phyloP scores from a whole-genome alignment of 2,113 vertebrate species.

The Bostrychus sinensis region DNA sequence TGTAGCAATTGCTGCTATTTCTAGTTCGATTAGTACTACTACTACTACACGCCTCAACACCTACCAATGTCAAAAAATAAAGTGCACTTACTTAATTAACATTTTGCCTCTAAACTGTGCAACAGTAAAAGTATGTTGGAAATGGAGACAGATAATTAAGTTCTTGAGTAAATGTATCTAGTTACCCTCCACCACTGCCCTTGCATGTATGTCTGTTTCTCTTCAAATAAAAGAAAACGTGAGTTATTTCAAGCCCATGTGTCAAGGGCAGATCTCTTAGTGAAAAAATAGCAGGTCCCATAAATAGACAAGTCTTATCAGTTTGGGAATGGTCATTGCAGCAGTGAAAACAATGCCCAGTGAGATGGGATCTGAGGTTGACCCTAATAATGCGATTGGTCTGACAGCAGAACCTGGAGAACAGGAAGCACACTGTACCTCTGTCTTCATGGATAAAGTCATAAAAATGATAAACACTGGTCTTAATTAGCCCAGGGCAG shows the following conservation, averaged over 20 bases:
- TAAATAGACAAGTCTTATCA: conserved; percentile 78
- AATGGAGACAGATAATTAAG: too few species aligned
- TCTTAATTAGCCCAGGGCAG: conserved; percentile 69
- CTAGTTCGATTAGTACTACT: too few species aligned
- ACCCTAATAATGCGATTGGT: conserved; percentile 75
- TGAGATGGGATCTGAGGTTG: conserved; percentile 62
- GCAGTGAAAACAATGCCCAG: conserved; percentile 70
- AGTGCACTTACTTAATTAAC: too few species aligned
- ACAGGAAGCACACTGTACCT: conserved; percentile 75
- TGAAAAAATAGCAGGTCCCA: conserved; percentile 45
- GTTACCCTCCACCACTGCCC: background rate
- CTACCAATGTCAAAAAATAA: too few species aligned
- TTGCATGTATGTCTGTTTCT: conserved; percentile 3
- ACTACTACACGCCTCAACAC: too few species aligned
- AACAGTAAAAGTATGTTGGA: too few species aligned
- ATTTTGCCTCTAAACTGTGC: too few species aligned
- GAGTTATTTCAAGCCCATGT: conserved; percentile 52
- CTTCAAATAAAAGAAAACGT: conserved; percentile 11
- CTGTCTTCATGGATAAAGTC: conserved; percentile 81
- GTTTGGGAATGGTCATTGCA: conserved; percentile 74
- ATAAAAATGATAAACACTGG: conserved; percentile 83
- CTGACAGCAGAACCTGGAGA: conserved; percentile 66
- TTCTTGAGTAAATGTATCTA: conserved; percentile 8
- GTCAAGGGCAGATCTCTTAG: conserved; percentile 54
- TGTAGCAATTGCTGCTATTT: too few species aligned